phyloP scores from a whole-genome alignment of 2,113 vertebrate species.

The Laterallus jamaicensis region DNA sequence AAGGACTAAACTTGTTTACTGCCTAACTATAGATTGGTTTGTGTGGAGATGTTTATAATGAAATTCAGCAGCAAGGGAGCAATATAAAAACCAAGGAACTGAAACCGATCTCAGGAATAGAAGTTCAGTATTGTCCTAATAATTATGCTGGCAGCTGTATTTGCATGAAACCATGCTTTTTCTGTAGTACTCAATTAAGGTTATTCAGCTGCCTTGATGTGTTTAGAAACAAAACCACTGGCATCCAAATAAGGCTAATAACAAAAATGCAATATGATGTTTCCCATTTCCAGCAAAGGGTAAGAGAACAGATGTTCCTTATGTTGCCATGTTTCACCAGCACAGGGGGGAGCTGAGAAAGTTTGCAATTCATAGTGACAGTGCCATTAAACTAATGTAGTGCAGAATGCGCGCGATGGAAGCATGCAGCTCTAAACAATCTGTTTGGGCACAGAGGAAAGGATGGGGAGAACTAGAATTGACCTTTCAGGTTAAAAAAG shows the following conservation, averaged over 20 bases:
- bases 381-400: slow-evolving; percentile 57
- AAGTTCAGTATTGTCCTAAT: slow-evolving; percentile 62
- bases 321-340: slow-evolving; percentile 64
- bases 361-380: slow-evolving; percentile 51
- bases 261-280: slow-evolving; percentile 62
- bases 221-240: slow-evolving; percentile 71
- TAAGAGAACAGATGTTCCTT: slow-evolving; percentile 68
- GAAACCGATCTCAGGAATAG: slow-evolving; percentile 56
- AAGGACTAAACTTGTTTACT: slow-evolving; percentile 45
- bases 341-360: slow-evolving; percentile 64
- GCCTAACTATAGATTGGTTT: slow-evolving; percentile 51
- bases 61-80: slow-evolving; percentile 62
- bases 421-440: slow-evolving; percentile 5
- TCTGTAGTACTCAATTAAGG: slow-evolving; percentile 66
- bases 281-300: slow-evolving; percentile 68
- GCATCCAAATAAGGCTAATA: slow-evolving; percentile 72
- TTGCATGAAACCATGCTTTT: slow-evolving; percentile 62
- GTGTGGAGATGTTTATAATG: slow-evolving; percentile 59
- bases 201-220: slow-evolving; percentile 66
- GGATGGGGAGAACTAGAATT: not conserved
- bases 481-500: not conserved
- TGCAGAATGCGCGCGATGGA: slow-evolving; percentile 15
- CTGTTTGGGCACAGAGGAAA: not conserved
- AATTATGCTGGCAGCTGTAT: slow-evolving; percentile 59
- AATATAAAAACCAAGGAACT: slow-evolving; percentile 68